A percentile compares a stretch with the other conserved stretches of the same genome.
Evolutionary conservation across 2,888 invertebrate genomes (phyloP).

Genomic region (Linnaemya vulpina): DNA sequence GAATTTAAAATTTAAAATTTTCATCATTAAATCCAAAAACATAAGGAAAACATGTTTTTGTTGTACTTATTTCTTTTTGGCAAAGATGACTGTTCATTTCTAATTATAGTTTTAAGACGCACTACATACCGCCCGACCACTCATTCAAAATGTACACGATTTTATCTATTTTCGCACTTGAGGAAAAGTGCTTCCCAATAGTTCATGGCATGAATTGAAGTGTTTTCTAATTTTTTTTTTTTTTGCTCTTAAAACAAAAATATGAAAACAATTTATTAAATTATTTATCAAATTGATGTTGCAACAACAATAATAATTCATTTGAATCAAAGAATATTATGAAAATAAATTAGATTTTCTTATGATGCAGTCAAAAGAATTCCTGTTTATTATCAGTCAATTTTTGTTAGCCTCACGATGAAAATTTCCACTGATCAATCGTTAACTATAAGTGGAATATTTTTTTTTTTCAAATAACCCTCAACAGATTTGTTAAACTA

Average conservation of each 20-base stretch:
- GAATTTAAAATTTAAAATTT: constrained; percentile 18
- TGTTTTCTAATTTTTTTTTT: constrained; percentile 42
- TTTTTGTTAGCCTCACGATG: constrained; percentile 15
- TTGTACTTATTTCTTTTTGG: neutral
- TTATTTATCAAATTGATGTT: constrained; percentile 26
- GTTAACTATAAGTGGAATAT: neutral
- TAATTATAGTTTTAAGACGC: constrained; percentile 53
- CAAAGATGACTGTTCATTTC: constrained; percentile 65
- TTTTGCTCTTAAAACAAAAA: neutral
- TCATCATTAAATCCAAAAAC: constrained; percentile 48
- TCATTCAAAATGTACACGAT: neutral
- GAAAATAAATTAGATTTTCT: neutral
- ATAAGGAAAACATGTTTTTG: constrained; percentile 26
- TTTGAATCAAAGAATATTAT: neutral
- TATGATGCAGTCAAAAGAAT: constrained; percentile 9
- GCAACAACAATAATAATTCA: constrained; percentile 15
- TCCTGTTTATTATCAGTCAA: constrained; percentile 54
- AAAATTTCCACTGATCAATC: constrained; percentile 43
- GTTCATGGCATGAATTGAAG: neutral
- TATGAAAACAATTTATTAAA: constrained; percentile 12
- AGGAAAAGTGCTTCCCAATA: constrained; percentile 24
- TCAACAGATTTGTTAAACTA: neutral
- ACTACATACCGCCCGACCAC: neutral
- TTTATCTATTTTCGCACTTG: constrained; percentile 4
- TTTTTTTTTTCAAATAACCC: neutral